Base-by-base conservation (phyloP, 2,888 invertebrate species). In the Teleiodes luculella region DNA sequence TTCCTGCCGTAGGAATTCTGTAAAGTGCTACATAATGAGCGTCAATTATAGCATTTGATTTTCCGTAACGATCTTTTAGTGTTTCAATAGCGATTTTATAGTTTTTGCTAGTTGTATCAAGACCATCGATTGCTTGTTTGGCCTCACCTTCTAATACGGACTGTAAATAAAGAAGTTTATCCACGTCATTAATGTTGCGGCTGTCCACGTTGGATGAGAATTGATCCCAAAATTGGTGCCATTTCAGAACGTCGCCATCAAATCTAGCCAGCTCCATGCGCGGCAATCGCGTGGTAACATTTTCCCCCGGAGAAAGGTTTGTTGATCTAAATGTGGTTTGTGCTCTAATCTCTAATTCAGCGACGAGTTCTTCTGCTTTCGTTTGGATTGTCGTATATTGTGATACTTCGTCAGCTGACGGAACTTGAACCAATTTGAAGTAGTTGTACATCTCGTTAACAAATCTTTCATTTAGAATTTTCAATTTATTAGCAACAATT, bases 201-300 rank as follows among this genome's bases (percentile, higher is more conserved):
- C 20, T 53, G 37, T 63, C 43, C 0, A 65, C 46, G 37, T 60
- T 65, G 6, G 63, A 61, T 2, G 41, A 7, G 56, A 66, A 67
- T 11, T 63, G 61, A 8, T 66, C 63, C 64, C 68, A 66, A 56
- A 66, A 65, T 28, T 60, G 53, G 7, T 58, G 47, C 61, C 65
- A 65, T 8, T 61, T 55, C 0, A 64, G 47, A 5, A 65, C 36
- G 20, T 68, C 52, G 1, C 66, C 65, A 13, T 59, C 53, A 52
- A 64, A 66, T 47, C 56, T 53, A 1, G 61, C 24, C 5, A 65
- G 45, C 3, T 57, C 56, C 48, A 62, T 41, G 39, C n/a, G 7
- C 6, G 51, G 51, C 6, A 51, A 16, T 31, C 33, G 24, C 3
- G 24, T 24, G 6, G 24, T 24, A 24, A 24, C 24, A 24, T 24